Base-by-base conservation (phyloP, 2,113 vertebrate genomes). In the Chlorocebus sabaeus region DNA sequence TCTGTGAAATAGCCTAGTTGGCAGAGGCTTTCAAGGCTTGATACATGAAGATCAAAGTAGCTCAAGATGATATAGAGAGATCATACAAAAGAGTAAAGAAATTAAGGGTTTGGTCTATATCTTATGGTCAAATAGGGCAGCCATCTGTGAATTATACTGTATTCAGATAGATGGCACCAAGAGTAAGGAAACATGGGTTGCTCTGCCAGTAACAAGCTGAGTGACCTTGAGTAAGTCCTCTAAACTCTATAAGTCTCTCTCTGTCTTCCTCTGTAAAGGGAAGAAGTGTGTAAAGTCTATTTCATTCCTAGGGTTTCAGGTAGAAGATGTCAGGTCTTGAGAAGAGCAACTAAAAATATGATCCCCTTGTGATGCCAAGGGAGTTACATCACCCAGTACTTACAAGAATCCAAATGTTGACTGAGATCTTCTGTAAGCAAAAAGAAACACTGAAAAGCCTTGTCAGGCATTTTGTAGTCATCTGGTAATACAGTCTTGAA, bases 181-280 rank as follows among this genome's bases (percentile, higher is more conserved):
- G 57, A 76, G 5, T 0, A 4, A 40, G 85, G 85, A 73, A 45
- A 75, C 16, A 57, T 32, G 83, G 32, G 20, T 35, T 82, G 20
- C 55, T 95, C 72, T 67, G 45, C 50, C 93, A 72, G 22, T 14
- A 48, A 93, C 78, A 38, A 68, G 11, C 59, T 45, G 27, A 85
- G 72, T n/a, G 82, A 94, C 95, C 91, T 97, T 93, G 95, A 96
- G 11, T 22, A 48, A 50, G 78, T 80, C 95, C 67, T 96, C 61
- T 67, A 67, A 70, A 48, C 59, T 59, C 84, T 57, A 1, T 16
- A 3, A 90, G 45, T 40, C 75, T 75, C n/a, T 75, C 32, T 1
- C 85, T 52, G 22, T 50, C 80, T 43, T 84, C 57, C 81, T 80
- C 52, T 52, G 13, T 23, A 94, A 85, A 78, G 35, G 17, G n/a